phyloP scores from a whole-genome alignment of 2,797 vertebrate species.

The Coreius guichenoti region DNA sequence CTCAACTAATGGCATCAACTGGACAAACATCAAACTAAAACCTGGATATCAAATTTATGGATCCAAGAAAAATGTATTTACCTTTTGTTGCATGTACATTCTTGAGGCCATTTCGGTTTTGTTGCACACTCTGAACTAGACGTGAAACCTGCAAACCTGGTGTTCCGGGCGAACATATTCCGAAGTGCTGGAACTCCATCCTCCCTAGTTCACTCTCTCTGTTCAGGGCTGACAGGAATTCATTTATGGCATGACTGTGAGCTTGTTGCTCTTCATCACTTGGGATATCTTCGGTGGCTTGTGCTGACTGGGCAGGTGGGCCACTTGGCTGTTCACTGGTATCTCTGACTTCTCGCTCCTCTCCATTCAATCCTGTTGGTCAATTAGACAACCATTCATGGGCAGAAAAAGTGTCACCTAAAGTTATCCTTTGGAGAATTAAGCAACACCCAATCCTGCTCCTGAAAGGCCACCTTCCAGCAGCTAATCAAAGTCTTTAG shows the following conservation, averaged over 20 bases:
- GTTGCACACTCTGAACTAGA: slow-evolving; percentile 8
- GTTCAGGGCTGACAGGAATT: slow-evolving; percentile 63
- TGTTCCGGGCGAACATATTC: slow-evolving; percentile 63
- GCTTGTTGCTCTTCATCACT: slow-evolving; percentile 55
- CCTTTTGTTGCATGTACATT: slow-evolving; percentile 38
- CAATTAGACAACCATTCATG: background rate
- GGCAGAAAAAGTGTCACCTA: background rate
- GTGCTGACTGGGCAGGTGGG: slow-evolving; percentile 14
- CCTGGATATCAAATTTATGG: background rate
- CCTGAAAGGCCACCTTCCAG: background rate
- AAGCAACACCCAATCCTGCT: too few species aligned
- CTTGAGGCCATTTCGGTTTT: slow-evolving; percentile 3
- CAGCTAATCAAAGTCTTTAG: background rate
- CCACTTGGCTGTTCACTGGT: background rate
- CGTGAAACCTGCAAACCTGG: slow-evolving; percentile 34
- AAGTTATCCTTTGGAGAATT: background rate
- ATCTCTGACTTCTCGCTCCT: background rate
- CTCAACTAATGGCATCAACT: background rate
- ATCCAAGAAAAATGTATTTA: slow-evolving; percentile 11
- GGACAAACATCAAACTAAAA: background rate
- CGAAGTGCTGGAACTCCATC: slow-evolving; percentile 64
- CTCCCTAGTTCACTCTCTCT: slow-evolving; percentile 47
- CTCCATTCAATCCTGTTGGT: slow-evolving; percentile 39
- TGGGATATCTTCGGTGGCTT: background rate
- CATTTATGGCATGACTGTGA: slow-evolving; percentile 48